Evolutionary conservation across 2,797 vertebrate species (phyloP), one percentile per base, ranked within the genome.

Genomic region (Sebastes hopkinsi): DNA sequence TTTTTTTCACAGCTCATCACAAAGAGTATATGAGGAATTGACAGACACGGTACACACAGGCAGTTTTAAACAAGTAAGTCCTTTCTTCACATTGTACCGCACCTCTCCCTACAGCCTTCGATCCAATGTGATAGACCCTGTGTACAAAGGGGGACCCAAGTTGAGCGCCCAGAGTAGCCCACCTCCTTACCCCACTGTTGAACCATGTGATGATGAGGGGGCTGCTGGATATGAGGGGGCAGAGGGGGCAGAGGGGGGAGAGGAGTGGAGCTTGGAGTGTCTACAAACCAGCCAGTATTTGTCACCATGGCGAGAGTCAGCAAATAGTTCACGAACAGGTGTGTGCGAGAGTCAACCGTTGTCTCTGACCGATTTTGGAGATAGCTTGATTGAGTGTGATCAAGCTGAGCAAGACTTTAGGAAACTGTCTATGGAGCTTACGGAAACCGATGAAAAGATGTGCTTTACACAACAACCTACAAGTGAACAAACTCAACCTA

Each of bases 61-160:
- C 75, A 90, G 87, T 89, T 82, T 85, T 25, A 95, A 93, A 93
- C 94, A 94, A 93, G 96, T 96, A 96, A 96, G 96, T 96, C 93
- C 95, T 83, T 92, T 94, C 80, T 95, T 95, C 91, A 95, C 92
- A 72, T 62, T 95, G 85, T 95, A 95, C 91, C 82, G 88, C 85
- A 92, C 95, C 87, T 89, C 92, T 81, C 93, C 95, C 79, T 92
- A 90, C 94, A 92, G 67, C 16, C 92, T 95, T n/a, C 82, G 73
- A 66, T 92, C 95, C 82, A 92, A 95, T n/a, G 77, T 85, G 60
- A 84, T 89, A 74, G 90, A 92, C 65, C 90, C 92, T 66, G 84
- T 92, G 83, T 90, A 89, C 87, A 94, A 94, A 94, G 90, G 81
- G 54, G 83, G 22, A 34, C 75, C 90, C n/a, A 85, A 81, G 58